A percentile compares a stretch with the other conserved stretches of the same genome.
These are phyloP conservation scores for Psylliodes chrysocephalus DNA, from an alignment of 2,888 invertebrate species.

Conservation along the genomic window DNA sequence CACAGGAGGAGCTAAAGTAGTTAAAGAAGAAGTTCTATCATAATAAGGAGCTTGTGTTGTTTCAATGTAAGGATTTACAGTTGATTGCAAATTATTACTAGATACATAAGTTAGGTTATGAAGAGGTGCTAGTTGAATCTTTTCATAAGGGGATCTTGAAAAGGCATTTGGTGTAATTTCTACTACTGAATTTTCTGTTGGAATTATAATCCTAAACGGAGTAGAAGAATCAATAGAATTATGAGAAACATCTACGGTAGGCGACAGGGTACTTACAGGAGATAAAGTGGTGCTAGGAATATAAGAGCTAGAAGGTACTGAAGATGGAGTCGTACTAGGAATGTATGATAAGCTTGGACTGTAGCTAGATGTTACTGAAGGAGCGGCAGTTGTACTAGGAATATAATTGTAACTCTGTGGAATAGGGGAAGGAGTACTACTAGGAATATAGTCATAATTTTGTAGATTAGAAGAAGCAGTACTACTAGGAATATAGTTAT, in stretches of 20 bases:
- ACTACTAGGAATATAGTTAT: conserved; percentile 4
- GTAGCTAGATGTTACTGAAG: background rate
- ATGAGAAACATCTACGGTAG: conserved; percentile 47
- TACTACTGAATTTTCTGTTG: conserved; percentile 31
- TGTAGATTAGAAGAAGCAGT: background rate
- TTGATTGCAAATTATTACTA: conserved; percentile 21
- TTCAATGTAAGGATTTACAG: background rate
- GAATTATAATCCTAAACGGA: conserved; percentile 8
- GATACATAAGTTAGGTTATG: conserved; percentile 19
- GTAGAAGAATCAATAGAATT: conserved; percentile 4
- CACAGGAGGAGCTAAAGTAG: conserved; percentile 56
- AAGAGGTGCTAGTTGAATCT: conserved; percentile 9
- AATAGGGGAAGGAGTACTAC: conserved; percentile 22
- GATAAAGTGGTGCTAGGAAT: conserved; percentile 35
- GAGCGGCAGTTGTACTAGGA: background rate
- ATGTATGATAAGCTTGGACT: conserved; percentile 9
- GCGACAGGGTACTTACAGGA: conserved; percentile 33
- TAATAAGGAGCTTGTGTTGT: conserved; percentile 43
- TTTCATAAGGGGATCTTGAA: conserved; percentile 10
- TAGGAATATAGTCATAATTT: too few relatives aligned
- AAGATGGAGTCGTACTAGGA: conserved; percentile 10
- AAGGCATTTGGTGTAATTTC: conserved; percentile 40
- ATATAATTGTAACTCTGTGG: background rate
- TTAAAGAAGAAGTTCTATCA: conserved; percentile 46
- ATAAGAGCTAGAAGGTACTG: conserved; percentile 14